Evolutionary conservation across 1,140 invertebrate genomes (phyloP), one percentile per base, ranked within the genome.

Genomic region (Ridgeia piscesae): DNA sequence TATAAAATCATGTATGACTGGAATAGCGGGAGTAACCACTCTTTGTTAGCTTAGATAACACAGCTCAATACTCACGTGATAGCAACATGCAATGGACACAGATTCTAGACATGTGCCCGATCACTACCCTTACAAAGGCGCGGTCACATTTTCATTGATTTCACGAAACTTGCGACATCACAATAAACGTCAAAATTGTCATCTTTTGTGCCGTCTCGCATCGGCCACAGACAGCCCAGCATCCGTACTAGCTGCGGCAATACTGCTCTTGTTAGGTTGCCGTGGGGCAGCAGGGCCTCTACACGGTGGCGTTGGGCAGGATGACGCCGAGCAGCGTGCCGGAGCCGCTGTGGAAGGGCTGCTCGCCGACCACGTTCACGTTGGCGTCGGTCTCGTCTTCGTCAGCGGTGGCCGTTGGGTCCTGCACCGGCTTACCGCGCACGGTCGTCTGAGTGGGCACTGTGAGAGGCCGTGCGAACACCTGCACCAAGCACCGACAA

Each of bases 321-420:
- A 77, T 77, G 58, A 77, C 58, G 58, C 58, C 58, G 58, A 77
- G 58, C 58, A 77, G 58, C 58, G 58, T 77, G 58, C 58, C 58
- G 2, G 58, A 77, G 58, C 58, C 58, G 58, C 58, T 77, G 58
- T 77, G 58, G 58, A 77, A 77, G 27, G 58, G 58, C 27, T 77
- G 58, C 6, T 77, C 58, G 58, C 58, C 58, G 42, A 42, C 42
- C 4, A 42, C 42, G 58, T 77, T 77, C 4, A 42, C 42, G 58
- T 77, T 77, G 58, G 17, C 6, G 27, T 77, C 58, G 2, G 58
- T 21, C 17, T 77, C 58, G 27, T 77, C 58, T 21, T 77, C 58
- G 11, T 77, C 58, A 21, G 58, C 58, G 0, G 58, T 21, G 11
- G 58, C 58, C 58, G 58, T 21, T 21, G 58, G 11, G 58, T 77